Evolutionary conservation across 2,888 invertebrate genomes (phyloP).

Genomic region (Fissipunctia ypsillon): DNA sequence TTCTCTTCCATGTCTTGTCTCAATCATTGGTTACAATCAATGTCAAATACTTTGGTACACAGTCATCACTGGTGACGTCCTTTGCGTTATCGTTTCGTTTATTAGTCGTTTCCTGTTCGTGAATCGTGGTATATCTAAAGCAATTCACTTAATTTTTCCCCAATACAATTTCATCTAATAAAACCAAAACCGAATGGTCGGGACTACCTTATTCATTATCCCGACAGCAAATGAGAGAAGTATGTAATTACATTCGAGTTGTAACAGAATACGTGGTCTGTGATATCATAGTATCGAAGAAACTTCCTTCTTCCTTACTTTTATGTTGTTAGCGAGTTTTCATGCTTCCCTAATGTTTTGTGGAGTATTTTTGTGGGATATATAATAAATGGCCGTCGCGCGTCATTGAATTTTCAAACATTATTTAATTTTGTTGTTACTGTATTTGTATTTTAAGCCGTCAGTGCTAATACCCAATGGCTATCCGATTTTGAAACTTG

Average conservation of each 20-base stretch:
- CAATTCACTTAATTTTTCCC: background rate
- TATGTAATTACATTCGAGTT: constrained; percentile 45
- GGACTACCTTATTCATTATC: constrained; percentile 32
- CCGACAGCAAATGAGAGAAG: constrained; percentile 18
- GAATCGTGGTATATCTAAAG: background rate
- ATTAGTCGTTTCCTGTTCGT: background rate
- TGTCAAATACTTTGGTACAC: background rate
- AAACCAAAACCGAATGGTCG: constrained; percentile 4
- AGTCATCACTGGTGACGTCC: background rate
- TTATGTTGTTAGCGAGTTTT: constrained; percentile 13
- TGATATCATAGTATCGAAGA: constrained; percentile 15
- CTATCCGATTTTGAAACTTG: background rate
- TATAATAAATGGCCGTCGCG: background rate
- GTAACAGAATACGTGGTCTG: constrained; percentile 33
- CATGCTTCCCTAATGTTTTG: background rate
- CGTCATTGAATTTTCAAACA: background rate
- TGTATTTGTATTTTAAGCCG: background rate
- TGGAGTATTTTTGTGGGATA: background rate
- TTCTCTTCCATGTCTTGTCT: too few species aligned
- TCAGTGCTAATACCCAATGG: background rate
- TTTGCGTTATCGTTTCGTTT: background rate
- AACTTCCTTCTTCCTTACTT: constrained; percentile 22
- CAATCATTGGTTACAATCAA: too few species aligned
- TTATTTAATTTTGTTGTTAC: background rate
- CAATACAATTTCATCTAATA: background rate